Evolutionary conservation across 2,797 vertebrate species (phyloP).

Genomic region (Podarcis lilfordi): DNA sequence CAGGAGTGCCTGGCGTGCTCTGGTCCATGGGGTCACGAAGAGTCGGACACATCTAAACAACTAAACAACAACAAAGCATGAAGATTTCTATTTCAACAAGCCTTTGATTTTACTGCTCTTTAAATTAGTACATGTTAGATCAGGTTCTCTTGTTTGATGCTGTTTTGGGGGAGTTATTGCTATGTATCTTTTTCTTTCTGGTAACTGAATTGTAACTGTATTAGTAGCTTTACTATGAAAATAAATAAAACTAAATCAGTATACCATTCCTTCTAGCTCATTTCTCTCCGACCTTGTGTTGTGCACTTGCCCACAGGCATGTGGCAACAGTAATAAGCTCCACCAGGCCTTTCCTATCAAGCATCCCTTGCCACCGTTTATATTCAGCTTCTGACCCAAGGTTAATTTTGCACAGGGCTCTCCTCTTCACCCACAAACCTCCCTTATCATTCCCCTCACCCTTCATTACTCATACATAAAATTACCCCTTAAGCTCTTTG

Average conservation of each 20-base stretch:
- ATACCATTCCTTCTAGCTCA: not conserved
- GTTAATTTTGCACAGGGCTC: not conserved
- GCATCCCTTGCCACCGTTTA: not conserved
- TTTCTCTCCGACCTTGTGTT: not conserved
- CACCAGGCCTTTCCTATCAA: not conserved
- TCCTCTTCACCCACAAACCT: not conserved
- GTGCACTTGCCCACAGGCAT: not conserved
- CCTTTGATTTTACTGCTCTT: not conserved
- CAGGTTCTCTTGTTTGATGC: not conserved
- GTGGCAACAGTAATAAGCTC: not conserved
- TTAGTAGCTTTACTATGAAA: not conserved
- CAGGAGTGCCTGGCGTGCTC: too few species aligned
- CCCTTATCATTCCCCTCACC: not conserved
- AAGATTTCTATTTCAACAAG: not conserved
- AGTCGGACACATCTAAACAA: too few species aligned
- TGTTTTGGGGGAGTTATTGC: not conserved
- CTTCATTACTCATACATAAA: not conserved
- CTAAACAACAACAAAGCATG: not conserved
- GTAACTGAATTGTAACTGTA: not conserved
- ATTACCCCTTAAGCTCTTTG: not conserved
- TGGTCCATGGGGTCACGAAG: too few species aligned
- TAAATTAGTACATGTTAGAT: not conserved
- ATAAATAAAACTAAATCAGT: not conserved
- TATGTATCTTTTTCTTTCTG: not conserved
- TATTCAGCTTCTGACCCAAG: not conserved